These are phyloP conservation scores for Popillia japonica DNA, from an alignment of 1,140 invertebrate species.

Conservation along the genomic window DNA sequence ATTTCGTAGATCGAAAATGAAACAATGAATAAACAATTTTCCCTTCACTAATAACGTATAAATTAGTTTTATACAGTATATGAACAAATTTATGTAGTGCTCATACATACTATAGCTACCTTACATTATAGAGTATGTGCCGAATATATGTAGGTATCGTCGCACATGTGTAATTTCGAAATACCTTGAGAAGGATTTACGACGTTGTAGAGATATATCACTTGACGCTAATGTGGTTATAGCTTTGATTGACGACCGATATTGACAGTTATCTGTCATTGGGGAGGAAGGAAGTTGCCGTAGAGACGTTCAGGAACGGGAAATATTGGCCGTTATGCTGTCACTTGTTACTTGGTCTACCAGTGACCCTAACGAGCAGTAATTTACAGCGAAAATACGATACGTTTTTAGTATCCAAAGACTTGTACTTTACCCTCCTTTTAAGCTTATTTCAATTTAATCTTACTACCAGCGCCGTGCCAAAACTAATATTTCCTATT, in stretches of 20 bases:
- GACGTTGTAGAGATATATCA: conserved; percentile 40
- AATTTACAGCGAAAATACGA: conserved; percentile 29
- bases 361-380: conserved; percentile 8
- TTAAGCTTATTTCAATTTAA: background rate
- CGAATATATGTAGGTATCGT: too few species aligned
- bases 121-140: too few species aligned
- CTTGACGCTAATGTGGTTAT: conserved; percentile 49
- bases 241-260: conserved; percentile 49
- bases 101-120: too few species aligned
- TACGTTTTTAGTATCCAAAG: conserved; percentile 15
- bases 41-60: too few species aligned
- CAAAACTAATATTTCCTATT: background rate
- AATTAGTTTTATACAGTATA: too few species aligned
- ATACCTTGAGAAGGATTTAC: conserved; percentile 33
- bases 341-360: conserved; percentile 36
- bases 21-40: too few species aligned
- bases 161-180: conserved; percentile 2
- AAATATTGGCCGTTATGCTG: conserved; percentile 40
- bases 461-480: background rate
- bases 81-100: too few species aligned
- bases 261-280: conserved; percentile 51
- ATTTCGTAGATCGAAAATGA: too few species aligned
- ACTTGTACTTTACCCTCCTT: background rate
- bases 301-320: conserved; percentile 27
- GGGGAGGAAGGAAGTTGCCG: conserved; percentile 45